A percentile compares a stretch with the other conserved stretches of the same genome.
These are phyloP conservation scores for Andricus quercusramuli DNA, from an alignment of 2,888 invertebrate genomes.

Conservation along the genomic window DNA sequence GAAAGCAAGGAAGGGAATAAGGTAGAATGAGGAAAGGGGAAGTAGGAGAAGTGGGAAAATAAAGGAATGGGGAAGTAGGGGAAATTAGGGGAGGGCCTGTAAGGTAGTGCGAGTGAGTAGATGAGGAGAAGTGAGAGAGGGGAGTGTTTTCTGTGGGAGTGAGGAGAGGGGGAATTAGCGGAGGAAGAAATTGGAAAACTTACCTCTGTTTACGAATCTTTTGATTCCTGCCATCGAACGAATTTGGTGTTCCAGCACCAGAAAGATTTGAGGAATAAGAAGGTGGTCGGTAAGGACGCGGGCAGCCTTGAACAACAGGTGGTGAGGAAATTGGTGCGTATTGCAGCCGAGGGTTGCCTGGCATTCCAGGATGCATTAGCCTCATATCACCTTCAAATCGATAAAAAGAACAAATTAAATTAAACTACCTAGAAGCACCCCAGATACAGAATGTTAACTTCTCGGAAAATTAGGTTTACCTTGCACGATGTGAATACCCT, in stretches of 20 bases:
- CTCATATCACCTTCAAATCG: constrained; percentile 69
- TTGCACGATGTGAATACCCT: constrained; percentile 76
- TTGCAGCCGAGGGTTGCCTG: constrained; percentile 72
- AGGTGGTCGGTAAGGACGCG: constrained; percentile 73
- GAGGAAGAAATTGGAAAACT: not conserved
- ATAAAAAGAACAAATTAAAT: not conserved
- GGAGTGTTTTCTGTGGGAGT: too few relatives aligned
- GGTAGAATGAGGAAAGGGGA: too few relatives aligned
- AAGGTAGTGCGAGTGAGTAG: too few relatives aligned
- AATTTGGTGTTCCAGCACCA: constrained; percentile 70
- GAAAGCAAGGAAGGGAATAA: too few relatives aligned
- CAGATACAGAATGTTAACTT: too few relatives aligned
- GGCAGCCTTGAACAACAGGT: constrained; percentile 75
- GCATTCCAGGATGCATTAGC: constrained; percentile 75
- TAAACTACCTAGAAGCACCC: too few relatives aligned
- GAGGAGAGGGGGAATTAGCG: too few relatives aligned
- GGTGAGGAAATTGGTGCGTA: constrained; percentile 75
- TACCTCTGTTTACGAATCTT: constrained; percentile 76
- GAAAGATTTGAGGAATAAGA: constrained; percentile 74
- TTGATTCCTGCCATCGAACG: constrained; percentile 73
- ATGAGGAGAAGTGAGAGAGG: too few relatives aligned
- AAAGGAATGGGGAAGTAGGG: too few relatives aligned
- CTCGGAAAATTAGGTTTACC: constrained; percentile 57
- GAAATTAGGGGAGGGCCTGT: too few relatives aligned
- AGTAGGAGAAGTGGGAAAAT: too few relatives aligned